Evolutionary conservation across 2,797 vertebrate species (phyloP).

Genomic region (Clarias laeviceps): DNA sequence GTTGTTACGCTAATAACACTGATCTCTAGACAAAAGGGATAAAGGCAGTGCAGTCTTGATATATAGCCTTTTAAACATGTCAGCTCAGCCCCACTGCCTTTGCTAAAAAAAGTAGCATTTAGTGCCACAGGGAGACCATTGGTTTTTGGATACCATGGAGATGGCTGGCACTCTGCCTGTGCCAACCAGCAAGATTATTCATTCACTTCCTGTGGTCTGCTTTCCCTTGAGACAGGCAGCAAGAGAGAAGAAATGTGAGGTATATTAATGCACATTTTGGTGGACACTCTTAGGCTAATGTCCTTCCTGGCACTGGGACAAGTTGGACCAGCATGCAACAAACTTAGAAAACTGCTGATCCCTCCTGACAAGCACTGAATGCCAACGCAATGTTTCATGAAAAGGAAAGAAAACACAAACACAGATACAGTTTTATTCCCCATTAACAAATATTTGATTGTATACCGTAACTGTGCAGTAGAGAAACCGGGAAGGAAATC

Average conservation of each 20-base stretch:
- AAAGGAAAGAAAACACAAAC: slow-evolving; percentile 21
- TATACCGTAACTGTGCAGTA: background rate
- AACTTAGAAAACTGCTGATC: slow-evolving; percentile 50
- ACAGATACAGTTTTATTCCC: slow-evolving; percentile 4
- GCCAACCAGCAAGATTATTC: slow-evolving; percentile 36
- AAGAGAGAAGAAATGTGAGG: slow-evolving; percentile 33
- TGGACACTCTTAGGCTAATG: slow-evolving; percentile 58
- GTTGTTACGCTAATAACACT: background rate
- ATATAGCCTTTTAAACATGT: slow-evolving; percentile 29
- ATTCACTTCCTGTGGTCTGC: slow-evolving; percentile 42
- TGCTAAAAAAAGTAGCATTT: slow-evolving; percentile 37
- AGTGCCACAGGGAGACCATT: slow-evolving; percentile 33
- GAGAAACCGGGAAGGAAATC: slow-evolving; percentile 1
- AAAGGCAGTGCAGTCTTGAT: background rate
- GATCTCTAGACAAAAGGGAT: background rate
- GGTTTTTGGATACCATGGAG: slow-evolving; percentile 45
- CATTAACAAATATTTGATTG: slow-evolving; percentile 7
- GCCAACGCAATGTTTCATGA: slow-evolving; percentile 39
- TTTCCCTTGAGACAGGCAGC: slow-evolving; percentile 22
- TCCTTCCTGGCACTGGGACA: slow-evolving; percentile 52
- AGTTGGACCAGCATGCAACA: slow-evolving; percentile 46
- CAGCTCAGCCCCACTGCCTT: slow-evolving; percentile 10
- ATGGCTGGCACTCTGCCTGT: slow-evolving; percentile 35
- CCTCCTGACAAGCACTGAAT: slow-evolving; percentile 48
- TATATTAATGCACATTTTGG: slow-evolving; percentile 59